Evolutionary conservation across 2,113 vertebrate genomes (phyloP), one percentile per base, ranked within the genome.

Genomic region (Thalassoma bifasciatum): DNA sequence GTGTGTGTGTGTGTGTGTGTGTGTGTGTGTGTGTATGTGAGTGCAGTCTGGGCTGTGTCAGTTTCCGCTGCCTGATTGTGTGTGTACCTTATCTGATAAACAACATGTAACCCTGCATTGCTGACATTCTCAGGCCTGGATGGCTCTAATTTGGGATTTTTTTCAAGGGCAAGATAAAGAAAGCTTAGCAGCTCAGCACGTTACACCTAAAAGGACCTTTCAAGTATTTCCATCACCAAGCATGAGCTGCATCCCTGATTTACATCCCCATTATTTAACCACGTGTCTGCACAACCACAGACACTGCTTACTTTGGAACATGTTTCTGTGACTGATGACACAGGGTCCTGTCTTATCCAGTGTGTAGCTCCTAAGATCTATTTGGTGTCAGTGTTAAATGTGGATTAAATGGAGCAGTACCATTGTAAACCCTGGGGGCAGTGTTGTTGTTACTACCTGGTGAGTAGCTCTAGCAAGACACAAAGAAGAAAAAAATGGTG

Each of bases 31-130:
- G 60, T 69, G 87, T 12, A 66, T 77, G 61, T 37, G 71, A 72
- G 75, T 36, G 68, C 63, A 76, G 77, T 72, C 56, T 78, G 76
- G 66, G 63, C 74, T 62, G 66, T 61, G 84, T 87, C 26, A 69
- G 79, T 83, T 88, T 91, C 84, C 56, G 38, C 63, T 60, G 77
- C 77, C 76, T 90, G 90, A 91, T 88, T 91, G 82, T 83, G 79
- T 91, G 87, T 91, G 88, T 92, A 91, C 77, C 89, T 87, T 89
- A 90, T 90, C 85, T 88, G 86, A 89, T 91, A 91, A 92, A 91
- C 90, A 91, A 88, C 57, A 76, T 87, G 77, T 51, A 81, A 49
- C 77, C 36, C 68, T 66, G 74, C 86, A 90, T 88, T 75, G 58
- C 75, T 79, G 84, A 85, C 88, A 89, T 89, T 88, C 88, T 58